Conservation (phyloP, 2,113 vertebrate genomes). For the Tretioscincus oriximinensis region DNA sequence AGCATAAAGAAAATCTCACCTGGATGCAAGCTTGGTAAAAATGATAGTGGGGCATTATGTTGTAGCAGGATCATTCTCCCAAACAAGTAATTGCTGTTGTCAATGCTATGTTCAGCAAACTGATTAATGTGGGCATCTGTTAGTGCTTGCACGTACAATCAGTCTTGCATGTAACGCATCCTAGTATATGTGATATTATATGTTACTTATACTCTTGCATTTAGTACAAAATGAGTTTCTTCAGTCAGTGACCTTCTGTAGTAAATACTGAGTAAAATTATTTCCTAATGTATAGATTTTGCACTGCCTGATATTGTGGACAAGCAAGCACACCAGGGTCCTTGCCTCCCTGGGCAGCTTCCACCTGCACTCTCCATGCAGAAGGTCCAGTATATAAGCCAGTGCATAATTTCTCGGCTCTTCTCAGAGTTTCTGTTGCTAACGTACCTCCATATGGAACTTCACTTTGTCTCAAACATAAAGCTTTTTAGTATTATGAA, state of each 20-base stretch:
- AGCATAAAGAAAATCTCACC: too few species aligned
- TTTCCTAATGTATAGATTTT: not conserved
- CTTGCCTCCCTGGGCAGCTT: too few species aligned
- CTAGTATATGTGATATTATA: not conserved
- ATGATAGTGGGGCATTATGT: not conserved
- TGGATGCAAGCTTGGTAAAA: not conserved
- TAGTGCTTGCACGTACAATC: not conserved
- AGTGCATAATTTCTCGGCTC: not conserved
- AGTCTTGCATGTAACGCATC: not conserved
- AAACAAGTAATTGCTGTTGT: not conserved
- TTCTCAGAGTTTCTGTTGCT: not conserved
- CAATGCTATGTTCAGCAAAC: not conserved
- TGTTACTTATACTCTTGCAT: not conserved
- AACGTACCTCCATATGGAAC: conserved; percentile 34
- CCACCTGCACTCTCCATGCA: too few species aligned
- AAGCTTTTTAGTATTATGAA: conserved; percentile 48
- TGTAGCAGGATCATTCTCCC: not conserved
- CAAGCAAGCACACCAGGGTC: too few species aligned
- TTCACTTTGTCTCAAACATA: conserved; percentile 39
- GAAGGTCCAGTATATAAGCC: not conserved
- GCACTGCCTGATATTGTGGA: too few species aligned
- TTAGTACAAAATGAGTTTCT: not conserved
- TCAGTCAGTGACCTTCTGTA: not conserved
- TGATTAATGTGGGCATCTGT: not conserved
- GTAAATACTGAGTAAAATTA: not conserved